A percentile compares a stretch with the other conserved stretches of the same genome.
These are phyloP conservation scores for Piprites chloris DNA, from an alignment of 2,113 vertebrate species.

Conservation along the genomic window DNA sequence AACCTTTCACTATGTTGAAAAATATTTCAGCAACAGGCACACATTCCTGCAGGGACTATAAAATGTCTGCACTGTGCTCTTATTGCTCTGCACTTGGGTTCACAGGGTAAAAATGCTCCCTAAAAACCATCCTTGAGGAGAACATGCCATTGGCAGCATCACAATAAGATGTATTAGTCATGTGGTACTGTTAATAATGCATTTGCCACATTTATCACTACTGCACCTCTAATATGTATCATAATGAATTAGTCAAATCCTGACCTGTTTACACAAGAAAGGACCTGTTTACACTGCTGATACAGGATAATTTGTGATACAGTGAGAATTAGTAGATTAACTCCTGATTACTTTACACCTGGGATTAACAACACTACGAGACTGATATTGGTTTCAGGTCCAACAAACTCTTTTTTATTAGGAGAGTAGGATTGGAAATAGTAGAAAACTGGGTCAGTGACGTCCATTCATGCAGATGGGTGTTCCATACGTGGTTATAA, in stretches of 20 bases:
- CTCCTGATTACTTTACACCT: background rate
- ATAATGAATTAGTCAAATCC: background rate
- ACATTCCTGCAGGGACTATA: background rate
- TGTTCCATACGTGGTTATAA: background rate
- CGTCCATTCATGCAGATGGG: background rate
- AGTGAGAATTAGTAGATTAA: background rate
- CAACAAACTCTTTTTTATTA: background rate
- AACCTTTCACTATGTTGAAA: background rate
- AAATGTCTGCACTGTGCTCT: background rate
- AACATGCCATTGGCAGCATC: rapidly evolving
- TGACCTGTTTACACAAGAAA: background rate
- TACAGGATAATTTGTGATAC: background rate
- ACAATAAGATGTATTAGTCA: rapidly evolving
- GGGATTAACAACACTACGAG: background rate
- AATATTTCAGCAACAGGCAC: background rate
- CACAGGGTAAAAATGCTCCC: background rate
- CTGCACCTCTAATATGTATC: background rate
- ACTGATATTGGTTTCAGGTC: background rate
- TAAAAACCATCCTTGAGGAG: background rate
- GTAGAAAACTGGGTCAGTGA: background rate
- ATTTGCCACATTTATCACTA: background rate
- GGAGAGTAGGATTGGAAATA: background rate
- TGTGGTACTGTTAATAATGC: background rate
- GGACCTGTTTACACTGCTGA: background rate
- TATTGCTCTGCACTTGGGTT: background rate